phyloP scores from a whole-genome alignment of 2,797 vertebrate genomes.

The Neomorphus geoffroyi region DNA sequence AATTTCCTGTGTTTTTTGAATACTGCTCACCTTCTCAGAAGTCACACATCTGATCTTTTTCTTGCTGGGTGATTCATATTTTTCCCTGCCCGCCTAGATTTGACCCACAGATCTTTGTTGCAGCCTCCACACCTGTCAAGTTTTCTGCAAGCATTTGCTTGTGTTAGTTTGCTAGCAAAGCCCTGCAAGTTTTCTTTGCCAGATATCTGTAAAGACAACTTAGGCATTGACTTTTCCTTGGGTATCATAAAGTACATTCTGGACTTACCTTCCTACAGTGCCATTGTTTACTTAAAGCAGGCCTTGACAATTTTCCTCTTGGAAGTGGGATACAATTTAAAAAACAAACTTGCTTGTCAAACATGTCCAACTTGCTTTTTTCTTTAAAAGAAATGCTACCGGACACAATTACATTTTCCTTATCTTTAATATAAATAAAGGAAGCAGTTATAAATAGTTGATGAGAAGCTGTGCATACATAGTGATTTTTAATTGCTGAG shows the following conservation, averaged over 20 bases:
- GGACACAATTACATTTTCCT: background rate
- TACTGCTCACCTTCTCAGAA: background rate
- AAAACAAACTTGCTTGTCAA: background rate
- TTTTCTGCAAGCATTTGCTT: background rate
- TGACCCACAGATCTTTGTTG: background rate
- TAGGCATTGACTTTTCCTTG: background rate
- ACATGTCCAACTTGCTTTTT: too few species aligned
- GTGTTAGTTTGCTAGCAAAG: background rate
- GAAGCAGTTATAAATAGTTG: slow-evolving; percentile 53
- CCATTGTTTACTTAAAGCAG: background rate
- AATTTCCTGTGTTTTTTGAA: background rate
- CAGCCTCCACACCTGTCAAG: background rate
- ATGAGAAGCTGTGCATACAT: slow-evolving; percentile 24
- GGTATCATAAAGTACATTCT: background rate
- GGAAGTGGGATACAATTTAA: background rate
- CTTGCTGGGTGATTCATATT: background rate
- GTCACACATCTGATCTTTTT: background rate
- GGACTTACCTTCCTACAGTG: background rate
- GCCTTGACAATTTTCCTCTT: background rate
- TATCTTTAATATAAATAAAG: slow-evolving; percentile 53
- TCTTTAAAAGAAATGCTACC: background rate
- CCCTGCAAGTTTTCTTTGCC: background rate
- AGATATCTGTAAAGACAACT: background rate
- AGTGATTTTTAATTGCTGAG: slow-evolving; percentile 54
- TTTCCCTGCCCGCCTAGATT: background rate